These are phyloP conservation scores for Lontra canadensis DNA, from an alignment of 2,113 vertebrate genomes.

Conservation along the genomic window DNA sequence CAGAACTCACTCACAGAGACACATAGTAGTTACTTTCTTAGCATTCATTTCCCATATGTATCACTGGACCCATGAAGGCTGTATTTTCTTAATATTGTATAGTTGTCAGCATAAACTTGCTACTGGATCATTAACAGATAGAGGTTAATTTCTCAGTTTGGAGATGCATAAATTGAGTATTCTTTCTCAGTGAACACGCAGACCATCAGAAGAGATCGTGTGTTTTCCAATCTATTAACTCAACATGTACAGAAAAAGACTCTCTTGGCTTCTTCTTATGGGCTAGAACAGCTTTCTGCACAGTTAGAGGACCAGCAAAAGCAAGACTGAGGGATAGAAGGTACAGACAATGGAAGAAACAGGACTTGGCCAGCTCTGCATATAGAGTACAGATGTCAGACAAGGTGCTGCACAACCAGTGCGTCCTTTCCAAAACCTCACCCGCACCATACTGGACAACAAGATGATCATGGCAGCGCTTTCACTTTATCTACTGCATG, in stretches of 20 bases:
- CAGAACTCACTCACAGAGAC: background rate
- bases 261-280: too few relatives aligned
- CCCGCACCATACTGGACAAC: rapidly evolving
- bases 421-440: background rate
- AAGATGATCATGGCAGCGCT: background rate
- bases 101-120: background rate
- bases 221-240: background rate
- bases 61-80: background rate
- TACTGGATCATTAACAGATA: background rate
- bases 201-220: background rate
- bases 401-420: rapidly evolving
- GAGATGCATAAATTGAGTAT: background rate
- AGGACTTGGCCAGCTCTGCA: background rate
- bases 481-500: background rate
- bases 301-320: background rate
- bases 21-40: background rate
- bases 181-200: background rate
- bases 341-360: background rate
- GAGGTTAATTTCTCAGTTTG: background rate
- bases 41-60: background rate
- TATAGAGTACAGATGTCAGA: background rate
- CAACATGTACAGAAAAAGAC: background rate
- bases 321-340: background rate
- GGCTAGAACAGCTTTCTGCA: background rate
- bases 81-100: background rate